phyloP scores from a whole-genome alignment of 2,797 vertebrate genomes.

The Coregonus sp. region DNA sequence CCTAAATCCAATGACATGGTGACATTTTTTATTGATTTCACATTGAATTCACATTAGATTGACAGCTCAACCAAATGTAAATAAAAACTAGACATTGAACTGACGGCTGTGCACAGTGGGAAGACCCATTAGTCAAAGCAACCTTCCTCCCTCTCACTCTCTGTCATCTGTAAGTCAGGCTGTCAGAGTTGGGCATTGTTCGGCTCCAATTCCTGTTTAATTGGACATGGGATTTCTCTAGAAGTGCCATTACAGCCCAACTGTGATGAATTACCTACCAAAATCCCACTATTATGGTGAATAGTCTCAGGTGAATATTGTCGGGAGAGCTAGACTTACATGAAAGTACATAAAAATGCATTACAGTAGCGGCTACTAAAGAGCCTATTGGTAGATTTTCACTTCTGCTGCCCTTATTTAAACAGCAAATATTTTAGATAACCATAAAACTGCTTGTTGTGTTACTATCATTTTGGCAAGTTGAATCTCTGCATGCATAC shows the following conservation, averaged over 20 bases:
- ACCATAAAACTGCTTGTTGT: too few species aligned
- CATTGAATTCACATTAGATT: too few species aligned
- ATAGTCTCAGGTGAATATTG: not conserved
- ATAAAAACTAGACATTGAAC: too few species aligned
- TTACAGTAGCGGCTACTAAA: not conserved
- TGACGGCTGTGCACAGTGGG: too few species aligned
- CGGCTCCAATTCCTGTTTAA: not conserved
- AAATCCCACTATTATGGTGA: not conserved
- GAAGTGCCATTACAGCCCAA: not conserved
- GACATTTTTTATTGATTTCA: too few species aligned
- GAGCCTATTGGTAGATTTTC: not conserved
- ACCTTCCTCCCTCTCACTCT: not conserved
- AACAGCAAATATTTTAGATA: too few species aligned
- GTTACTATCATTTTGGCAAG: too few species aligned
- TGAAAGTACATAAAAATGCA: not conserved
- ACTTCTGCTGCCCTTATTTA: not conserved
- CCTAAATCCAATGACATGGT: too few species aligned
- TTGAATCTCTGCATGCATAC: not conserved
- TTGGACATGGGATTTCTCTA: not conserved
- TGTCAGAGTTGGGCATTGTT: too few species aligned
- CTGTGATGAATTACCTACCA: not conserved
- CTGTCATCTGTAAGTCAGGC: not conserved
- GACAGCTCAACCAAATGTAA: too few species aligned
- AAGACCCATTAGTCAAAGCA: too few species aligned
- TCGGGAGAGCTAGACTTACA: not conserved